Percentiles rank a stretch among this genome's conserved stretches.
phyloP scores from a whole-genome alignment of 2,888 invertebrate species.

The Agonopterix subpropinquella region DNA sequence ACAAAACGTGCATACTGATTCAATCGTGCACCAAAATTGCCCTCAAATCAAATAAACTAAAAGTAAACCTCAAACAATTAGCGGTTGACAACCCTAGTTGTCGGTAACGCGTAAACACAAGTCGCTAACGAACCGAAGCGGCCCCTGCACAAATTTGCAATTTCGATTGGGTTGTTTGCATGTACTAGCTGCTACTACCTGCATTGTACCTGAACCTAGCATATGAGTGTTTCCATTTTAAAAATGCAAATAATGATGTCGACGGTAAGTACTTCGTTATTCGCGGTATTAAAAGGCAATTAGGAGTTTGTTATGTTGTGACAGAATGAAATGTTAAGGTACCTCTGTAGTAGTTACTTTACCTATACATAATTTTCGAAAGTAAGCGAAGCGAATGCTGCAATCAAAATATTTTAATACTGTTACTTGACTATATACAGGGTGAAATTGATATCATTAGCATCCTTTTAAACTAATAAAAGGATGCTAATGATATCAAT shows the following conservation, averaged over 20 bases:
- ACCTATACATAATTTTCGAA: no score
- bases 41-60: slow-evolving; percentile 37
- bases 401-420: no score
- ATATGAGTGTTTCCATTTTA: slow-evolving; percentile 29
- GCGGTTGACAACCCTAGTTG: slow-evolving; percentile 62
- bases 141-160: slow-evolving; percentile 75
- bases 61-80: slow-evolving; percentile 59
- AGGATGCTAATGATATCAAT: no score
- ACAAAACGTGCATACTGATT: background rate
- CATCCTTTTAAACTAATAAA: no score
- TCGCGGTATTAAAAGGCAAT: no score
- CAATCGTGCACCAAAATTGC: background rate
- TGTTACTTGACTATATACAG: no score
- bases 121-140: slow-evolving; percentile 71
- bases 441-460: no score
- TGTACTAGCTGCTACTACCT: slow-evolving; percentile 25
- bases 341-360: no score
- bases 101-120: slow-evolving; percentile 68
- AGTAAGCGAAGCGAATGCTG: no score
- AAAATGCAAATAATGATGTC: slow-evolving; percentile 29
- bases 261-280: no score
- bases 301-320: no score
- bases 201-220: slow-evolving; percentile 27
- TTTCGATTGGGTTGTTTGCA: slow-evolving; percentile 68
- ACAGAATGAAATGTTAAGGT: no score